Evolutionary conservation across 2,113 vertebrate species (phyloP), one percentile per base, ranked within the genome.

Genomic region (Ornithorhynchus anatinus): DNA sequence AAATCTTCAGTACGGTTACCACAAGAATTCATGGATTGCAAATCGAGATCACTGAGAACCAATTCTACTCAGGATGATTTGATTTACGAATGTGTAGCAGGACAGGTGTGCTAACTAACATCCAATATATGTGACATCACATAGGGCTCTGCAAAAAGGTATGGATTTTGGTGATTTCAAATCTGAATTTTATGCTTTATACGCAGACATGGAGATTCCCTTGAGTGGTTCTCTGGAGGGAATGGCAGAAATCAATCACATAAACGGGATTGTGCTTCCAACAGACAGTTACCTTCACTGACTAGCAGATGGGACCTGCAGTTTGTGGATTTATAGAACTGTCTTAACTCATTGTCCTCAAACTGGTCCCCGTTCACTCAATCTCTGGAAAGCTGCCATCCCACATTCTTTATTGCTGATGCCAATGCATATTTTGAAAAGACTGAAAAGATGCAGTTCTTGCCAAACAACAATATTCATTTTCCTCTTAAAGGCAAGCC

Each of bases 381-480:
- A 47, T 19, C 7, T 81, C 71, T 62, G 43, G 40, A 69, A 82
- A 75, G 44, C 33, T 22, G 12, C 15, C 43, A 1, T 4, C 39
- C 47, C 32, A 10, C 25, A 61, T 48, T 52, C 32, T 71, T 5
- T 51, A 15, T 29, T 59, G 23, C 35, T 78, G 8, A 45, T 36
- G 36, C 7, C 14, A 1, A 42, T n/a, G 3, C 6, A 62, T 4
- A 29, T 82, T 70, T 52, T 29, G 8, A 14, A 54, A 52, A 59
- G 6, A 42, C 70, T 77, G 42, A 42, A 47, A 54, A 84, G 20
- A 1, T 40, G 17, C 14, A 69, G 38, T 57, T 61, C 16, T 38
- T 72, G 38, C 39, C 74, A 82, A 85, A 73, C 45, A 82, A 37
- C 15, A 25, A 43, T 42, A 77, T 45, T n/a, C n/a, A n/a, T n/a